Base-by-base conservation (phyloP, 2,113 vertebrate genomes). In the Agapornis roseicollis region DNA sequence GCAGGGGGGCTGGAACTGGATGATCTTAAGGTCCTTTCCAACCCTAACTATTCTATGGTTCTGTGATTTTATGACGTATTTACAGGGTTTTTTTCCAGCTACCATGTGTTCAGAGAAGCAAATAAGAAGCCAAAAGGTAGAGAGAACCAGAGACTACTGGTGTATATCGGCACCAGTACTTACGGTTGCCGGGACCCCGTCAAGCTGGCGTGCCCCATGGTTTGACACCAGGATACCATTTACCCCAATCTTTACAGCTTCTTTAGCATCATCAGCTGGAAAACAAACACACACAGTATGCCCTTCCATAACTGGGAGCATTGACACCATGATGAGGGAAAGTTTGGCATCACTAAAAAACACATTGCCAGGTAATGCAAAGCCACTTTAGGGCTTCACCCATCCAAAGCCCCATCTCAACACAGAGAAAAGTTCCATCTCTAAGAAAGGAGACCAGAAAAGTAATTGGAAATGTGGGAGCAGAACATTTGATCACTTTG, bases 141-240 rank as follows among this genome's bases (percentile, higher is more conserved):
- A 95, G 63, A 72, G 37, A 60, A 63, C 46, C 7, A 46, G 60
- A 74, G 41, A 77, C 65, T 50, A 17, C 4, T 46, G 13, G 64
- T 44, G 15, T 4, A 25, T 20, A 47, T 6, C 50, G 11, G 28
- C 41, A 35, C 24, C 24, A 66, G 88, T 84, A 98, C 98, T 98
- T 87, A 99, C 98, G 12, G 98, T 99, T 93, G 99, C 99, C 92
- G 98, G 98, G 79, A 99, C 99, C 31, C 99, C 98, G 68, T 98
- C 98, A 9, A 98, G 97, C 69, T 98, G 98, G 47, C 98, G 97
- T 22, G 99, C 99, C 84, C 99, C 99, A 0, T 99, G 99, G 95
- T 99, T 99, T 7, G 99, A 99, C 91, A 99, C 99, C 93, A 99
- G 92, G 86, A 99, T 99, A 28, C 99, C 99, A 97, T 99, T 98